phyloP scores from a whole-genome alignment of 2,888 invertebrate species.

The Sinotaia quadrata region DNA sequence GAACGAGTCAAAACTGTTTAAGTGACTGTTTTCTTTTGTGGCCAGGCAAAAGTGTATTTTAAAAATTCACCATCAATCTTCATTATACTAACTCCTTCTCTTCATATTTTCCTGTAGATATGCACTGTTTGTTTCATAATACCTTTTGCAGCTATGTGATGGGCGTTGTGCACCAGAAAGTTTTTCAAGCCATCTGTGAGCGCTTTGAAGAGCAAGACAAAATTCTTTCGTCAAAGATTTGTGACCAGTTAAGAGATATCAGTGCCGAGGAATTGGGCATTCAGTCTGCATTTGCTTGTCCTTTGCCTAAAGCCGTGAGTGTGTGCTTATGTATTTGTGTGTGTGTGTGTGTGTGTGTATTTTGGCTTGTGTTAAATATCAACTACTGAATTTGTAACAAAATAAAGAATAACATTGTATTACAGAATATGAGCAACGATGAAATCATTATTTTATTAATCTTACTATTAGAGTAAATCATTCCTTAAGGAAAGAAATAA shows the following conservation, averaged over 20 bases:
- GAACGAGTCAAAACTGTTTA: too few relatives aligned
- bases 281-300: slow-evolving; percentile 59
- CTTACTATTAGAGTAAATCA: too few relatives aligned
- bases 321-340: background rate
- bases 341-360: slow-evolving; percentile 3
- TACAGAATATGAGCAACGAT: too few relatives aligned
- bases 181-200: slow-evolving; percentile 63
- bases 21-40: too few relatives aligned
- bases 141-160: slow-evolving; percentile 59
- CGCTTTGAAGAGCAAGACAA: slow-evolving; percentile 53
- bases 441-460: too few relatives aligned
- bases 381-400: too few relatives aligned
- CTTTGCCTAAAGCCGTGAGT: slow-evolving; percentile 66
- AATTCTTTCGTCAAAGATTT: slow-evolving; percentile 52
- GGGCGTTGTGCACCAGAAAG: slow-evolving; percentile 60
- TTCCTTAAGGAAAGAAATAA: too few relatives aligned
- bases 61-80: too few relatives aligned
- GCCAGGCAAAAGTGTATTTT: too few relatives aligned
- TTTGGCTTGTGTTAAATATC: too few relatives aligned
- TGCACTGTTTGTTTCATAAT: background rate
- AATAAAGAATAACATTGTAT: too few relatives aligned
- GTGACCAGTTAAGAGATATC: slow-evolving; percentile 46
- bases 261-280: slow-evolving; percentile 63
- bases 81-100: too few relatives aligned
- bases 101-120: background rate